phyloP scores from a whole-genome alignment of 2,113 vertebrate genomes.

The Limanda limanda region DNA sequence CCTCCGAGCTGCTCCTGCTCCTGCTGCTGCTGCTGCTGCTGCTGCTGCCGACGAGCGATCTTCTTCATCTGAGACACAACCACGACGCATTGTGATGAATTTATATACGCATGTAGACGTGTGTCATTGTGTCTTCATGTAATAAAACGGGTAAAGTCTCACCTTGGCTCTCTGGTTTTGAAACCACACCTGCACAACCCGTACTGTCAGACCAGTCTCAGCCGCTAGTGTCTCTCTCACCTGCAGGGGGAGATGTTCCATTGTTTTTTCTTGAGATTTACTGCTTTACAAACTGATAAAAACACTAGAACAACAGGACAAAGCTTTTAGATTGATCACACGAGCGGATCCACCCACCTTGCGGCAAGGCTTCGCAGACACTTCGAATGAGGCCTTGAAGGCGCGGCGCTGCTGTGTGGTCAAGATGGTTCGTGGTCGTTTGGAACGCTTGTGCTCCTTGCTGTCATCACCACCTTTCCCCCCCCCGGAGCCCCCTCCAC shows the following conservation, averaged over 20 bases:
- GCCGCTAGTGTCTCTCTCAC: conserved; percentile 92
- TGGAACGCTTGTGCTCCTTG: conserved; percentile 91
- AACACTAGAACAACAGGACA: not conserved
- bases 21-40: conserved; percentile 89
- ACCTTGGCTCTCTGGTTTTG: conserved; percentile 95
- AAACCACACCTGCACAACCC: conserved; percentile 94
- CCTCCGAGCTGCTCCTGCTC: conserved; percentile 87
- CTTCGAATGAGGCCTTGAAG: conserved; percentile 94
- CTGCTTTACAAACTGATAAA: not conserved
- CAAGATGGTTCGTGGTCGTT: conserved; percentile 90
- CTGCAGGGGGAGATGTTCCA: conserved; percentile 61
- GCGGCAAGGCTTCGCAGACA: conserved; percentile 91
- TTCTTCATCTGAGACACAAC: conserved; percentile 89
- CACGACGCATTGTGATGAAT: not conserved
- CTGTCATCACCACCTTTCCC: conserved; percentile 86
- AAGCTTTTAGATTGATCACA: conserved; percentile 29
- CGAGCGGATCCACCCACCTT: conserved; percentile 80
- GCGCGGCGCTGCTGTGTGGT: conserved; percentile 92
- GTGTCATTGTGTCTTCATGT: not conserved
- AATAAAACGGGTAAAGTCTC: conserved; percentile 30
- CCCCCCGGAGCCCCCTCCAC: conserved; percentile 82
- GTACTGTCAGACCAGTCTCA: conserved; percentile 89
- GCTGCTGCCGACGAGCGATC: conserved; percentile 90
- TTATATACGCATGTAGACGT: not conserved
- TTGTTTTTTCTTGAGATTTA: not conserved